phyloP scores from a whole-genome alignment of 2,888 invertebrate genomes.

The Congeria kusceri region DNA sequence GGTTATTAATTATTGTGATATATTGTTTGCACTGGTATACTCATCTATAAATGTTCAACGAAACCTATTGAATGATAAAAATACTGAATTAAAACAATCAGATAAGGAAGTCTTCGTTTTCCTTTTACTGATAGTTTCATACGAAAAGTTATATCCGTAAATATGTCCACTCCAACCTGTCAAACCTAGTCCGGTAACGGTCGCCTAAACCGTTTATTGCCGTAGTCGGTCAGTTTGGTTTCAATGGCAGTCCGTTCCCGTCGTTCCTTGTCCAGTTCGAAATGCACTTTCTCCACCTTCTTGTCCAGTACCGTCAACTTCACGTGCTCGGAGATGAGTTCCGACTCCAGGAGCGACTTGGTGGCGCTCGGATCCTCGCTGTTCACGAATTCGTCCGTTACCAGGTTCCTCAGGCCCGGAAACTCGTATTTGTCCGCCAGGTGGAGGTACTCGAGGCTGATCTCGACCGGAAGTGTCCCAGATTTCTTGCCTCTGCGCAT shows the following conservation, averaged over 20 bases:
- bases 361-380: conserved; percentile 52
- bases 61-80: too few species aligned
- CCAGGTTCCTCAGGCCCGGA: conserved; percentile 37
- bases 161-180: too few species aligned
- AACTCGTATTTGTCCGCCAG: conserved; percentile 61
- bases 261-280: conserved; percentile 62
- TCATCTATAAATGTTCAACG: too few species aligned
- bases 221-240: conserved; percentile 60
- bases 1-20: too few species aligned
- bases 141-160: neutral
- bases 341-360: conserved; percentile 42
- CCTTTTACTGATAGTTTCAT: too few species aligned
- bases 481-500: conserved; percentile 49
- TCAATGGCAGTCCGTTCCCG: conserved; percentile 59
- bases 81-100: too few species aligned
- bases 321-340: conserved; percentile 54
- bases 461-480: conserved; percentile 53
- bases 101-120: too few species aligned
- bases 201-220: conserved; percentile 41
- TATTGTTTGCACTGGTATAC: too few species aligned
- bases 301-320: conserved; percentile 60
- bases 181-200: conserved; percentile 36
- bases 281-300: conserved; percentile 60
- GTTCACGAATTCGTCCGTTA: conserved; percentile 59
- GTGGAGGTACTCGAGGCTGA: conserved; percentile 57